These are phyloP conservation scores for Ceuthmochares aereus DNA, from an alignment of 2,113 vertebrate genomes.

Conservation along the genomic window DNA sequence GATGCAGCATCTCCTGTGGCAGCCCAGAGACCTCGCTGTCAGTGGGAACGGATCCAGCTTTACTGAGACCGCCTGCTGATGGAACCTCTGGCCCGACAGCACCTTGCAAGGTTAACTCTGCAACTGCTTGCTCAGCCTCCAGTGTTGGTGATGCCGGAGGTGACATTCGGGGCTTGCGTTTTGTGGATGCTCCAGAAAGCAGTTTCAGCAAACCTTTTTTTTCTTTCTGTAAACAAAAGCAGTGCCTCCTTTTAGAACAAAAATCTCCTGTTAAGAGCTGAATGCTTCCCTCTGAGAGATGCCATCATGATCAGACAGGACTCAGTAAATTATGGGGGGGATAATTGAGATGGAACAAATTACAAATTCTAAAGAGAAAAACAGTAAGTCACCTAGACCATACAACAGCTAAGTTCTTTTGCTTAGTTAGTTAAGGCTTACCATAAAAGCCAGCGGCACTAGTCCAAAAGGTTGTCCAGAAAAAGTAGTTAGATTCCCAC, in stretches of 20 bases:
- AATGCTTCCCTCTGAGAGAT: background rate
- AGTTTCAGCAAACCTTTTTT: conserved; percentile 95
- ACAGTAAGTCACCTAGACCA: background rate
- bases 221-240: conserved; percentile 84
- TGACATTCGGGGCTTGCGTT: conserved; percentile 90
- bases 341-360: background rate
- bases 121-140: conserved; percentile 84
- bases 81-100: conserved; percentile 84
- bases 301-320: background rate
- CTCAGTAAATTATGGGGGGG: background rate
- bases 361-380: background rate
- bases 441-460: background rate
- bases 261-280: background rate
- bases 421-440: background rate
- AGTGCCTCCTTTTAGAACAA: conserved; percentile 6
- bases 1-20: conserved; percentile 74
- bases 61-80: conserved; percentile 31
- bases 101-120: conserved; percentile 84
- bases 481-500: background rate
- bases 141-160: conserved; percentile 93
- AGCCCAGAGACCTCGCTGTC: conserved; percentile 78
- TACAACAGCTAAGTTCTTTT: background rate
- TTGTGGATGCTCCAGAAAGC: conserved; percentile 89
- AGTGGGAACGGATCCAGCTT: conserved; percentile 47
- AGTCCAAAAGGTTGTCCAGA: background rate